phyloP scores from a whole-genome alignment of 2,888 invertebrate genomes.

The Epistrophe grossulariae region DNA sequence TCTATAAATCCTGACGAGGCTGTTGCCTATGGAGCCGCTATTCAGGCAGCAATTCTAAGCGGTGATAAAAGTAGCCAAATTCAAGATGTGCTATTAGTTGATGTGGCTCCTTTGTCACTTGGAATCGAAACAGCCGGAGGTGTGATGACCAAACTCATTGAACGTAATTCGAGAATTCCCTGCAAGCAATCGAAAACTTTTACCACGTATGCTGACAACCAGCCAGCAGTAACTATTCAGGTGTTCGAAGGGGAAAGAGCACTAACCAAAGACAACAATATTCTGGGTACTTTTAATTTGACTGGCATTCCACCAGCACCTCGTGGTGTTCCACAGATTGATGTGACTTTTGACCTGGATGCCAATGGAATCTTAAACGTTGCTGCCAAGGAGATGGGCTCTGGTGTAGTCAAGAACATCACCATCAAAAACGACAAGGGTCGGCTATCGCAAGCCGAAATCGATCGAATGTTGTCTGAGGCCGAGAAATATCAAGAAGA shows the following conservation, averaged over 20 bases:
- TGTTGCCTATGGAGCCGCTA: conserved; percentile 91
- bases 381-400: conserved; percentile 89
- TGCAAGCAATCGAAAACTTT: conserved; percentile 90
- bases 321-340: conserved; percentile 93
- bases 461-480: conserved; percentile 91
- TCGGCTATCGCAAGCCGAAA: conserved; percentile 91
- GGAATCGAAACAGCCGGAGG: conserved; percentile 92
- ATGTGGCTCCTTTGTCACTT: conserved; percentile 88
- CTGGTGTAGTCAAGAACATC: conserved; percentile 89
- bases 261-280: conserved; percentile 97
- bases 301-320: conserved; percentile 98
- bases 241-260: conserved; percentile 92
- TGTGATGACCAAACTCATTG: conserved; percentile 91
- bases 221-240: conserved; percentile 90
- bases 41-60: conserved; percentile 89
- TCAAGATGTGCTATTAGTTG: conserved; percentile 89
- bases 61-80: conserved; percentile 89
- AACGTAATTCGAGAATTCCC: conserved; percentile 89
- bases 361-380: conserved; percentile 98
- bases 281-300: conserved; percentile 97
- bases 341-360: conserved; percentile 92
- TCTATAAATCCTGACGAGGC: conserved; percentile 93
- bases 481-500: conserved; percentile 90
- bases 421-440: conserved; percentile 94
- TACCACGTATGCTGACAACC: conserved; percentile 92